Conservation (phyloP, 2,888 invertebrate species). For the Deilephila elpenor region DNA sequence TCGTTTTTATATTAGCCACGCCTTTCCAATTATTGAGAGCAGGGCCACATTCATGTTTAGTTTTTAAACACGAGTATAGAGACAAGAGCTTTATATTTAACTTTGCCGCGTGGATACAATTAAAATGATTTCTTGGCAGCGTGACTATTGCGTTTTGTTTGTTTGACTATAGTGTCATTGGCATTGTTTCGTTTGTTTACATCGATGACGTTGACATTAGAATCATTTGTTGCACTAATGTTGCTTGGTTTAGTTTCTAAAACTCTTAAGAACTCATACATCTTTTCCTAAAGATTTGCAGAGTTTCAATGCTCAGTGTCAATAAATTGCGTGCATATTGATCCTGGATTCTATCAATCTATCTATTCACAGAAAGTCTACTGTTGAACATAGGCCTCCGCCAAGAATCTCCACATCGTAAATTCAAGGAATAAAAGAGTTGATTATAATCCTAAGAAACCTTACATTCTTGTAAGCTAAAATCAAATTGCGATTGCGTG, state of each 20-base stretch:
- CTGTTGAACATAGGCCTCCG: too few species aligned
- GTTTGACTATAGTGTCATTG: slow-evolving; percentile 14
- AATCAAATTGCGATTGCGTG: too few species aligned
- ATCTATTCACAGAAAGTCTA: too few species aligned
- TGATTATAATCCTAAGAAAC: too few species aligned
- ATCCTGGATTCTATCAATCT: too few species aligned
- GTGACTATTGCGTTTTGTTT: background rate
- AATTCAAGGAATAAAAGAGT: too few species aligned
- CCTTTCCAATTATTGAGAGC: slow-evolving; percentile 1
- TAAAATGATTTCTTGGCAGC: slow-evolving; percentile 16
- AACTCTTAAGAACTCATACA: background rate
- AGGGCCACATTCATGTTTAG: background rate
- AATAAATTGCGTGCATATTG: too few species aligned
- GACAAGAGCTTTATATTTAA: too few species aligned
- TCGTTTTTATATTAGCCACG: background rate
- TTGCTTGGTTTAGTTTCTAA: background rate
- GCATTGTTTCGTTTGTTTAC: slow-evolving; percentile 10
- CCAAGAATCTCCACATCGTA: too few species aligned
- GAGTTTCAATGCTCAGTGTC: too few species aligned
- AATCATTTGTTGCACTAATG: background rate
- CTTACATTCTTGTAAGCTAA: too few species aligned
- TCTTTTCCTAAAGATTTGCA: too few species aligned
- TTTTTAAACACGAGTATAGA: background rate
- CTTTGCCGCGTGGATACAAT: slow-evolving; percentile 14
- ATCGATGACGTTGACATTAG: background rate